These are phyloP conservation scores for Manis crassicaudata DNA, from an alignment of 2,797 vertebrate genomes.

Conservation along the genomic window DNA sequence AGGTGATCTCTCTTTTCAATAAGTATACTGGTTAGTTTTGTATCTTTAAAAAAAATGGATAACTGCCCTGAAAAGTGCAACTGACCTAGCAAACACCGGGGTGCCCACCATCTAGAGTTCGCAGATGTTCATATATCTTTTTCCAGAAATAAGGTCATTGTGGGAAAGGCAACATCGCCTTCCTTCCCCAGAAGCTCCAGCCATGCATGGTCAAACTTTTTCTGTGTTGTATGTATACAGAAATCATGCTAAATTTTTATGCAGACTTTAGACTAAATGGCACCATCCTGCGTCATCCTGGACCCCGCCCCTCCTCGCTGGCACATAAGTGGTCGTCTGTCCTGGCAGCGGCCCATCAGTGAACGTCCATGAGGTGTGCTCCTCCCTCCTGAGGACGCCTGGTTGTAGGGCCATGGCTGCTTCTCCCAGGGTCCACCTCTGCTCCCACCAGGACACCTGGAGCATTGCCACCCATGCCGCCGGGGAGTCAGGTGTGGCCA, in stretches of 20 bases:
- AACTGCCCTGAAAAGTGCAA: background rate
- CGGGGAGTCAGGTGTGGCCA: background rate
- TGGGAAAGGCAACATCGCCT: rapidly evolving
- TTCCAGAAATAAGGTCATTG: background rate
- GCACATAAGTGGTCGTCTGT: rapidly evolving
- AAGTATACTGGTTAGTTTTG: background rate
- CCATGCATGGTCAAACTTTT: rapidly evolving
- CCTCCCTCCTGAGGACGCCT: background rate
- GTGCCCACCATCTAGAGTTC: background rate
- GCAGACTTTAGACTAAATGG: background rate
- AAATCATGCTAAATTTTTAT: background rate
- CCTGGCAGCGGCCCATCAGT: background rate
- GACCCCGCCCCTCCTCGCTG: rapidly evolving
- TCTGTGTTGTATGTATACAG: rapidly evolving
- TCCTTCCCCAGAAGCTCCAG: background rate
- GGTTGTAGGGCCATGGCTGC: no score
- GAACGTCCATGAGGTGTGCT: rapidly evolving
- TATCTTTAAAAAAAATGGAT: background rate
- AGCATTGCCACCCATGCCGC: no score
- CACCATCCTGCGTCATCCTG: rapidly evolving
- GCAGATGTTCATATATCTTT: no score
- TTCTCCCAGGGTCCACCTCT: rapidly evolving
- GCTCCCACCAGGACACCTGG: background rate
- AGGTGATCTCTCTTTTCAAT: background rate
- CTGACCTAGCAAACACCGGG: rapidly evolving